Evolutionary conservation across 2,797 vertebrate genomes (phyloP).

Genomic region (Epinephelus awoara): DNA sequence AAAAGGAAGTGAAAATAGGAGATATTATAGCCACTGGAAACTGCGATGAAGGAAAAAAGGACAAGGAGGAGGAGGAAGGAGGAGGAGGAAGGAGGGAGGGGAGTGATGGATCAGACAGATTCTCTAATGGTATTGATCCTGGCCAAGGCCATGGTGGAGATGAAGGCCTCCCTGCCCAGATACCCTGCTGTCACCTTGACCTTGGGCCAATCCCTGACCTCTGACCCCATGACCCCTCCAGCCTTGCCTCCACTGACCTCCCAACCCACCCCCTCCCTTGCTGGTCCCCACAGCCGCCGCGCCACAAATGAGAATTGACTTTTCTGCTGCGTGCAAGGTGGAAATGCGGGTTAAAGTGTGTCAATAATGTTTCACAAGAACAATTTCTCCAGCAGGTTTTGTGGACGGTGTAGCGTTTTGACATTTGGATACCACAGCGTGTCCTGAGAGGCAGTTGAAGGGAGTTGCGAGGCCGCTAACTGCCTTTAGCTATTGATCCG

Average conservation of each 20-base stretch:
- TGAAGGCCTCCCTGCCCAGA: slow-evolving; percentile 86
- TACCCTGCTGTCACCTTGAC: slow-evolving; percentile 92
- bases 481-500: slow-evolving; percentile 93
- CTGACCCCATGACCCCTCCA: slow-evolving; percentile 63
- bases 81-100: slow-evolving; percentile 29
- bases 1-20: slow-evolving; percentile 62
- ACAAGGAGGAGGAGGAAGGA: neutral
- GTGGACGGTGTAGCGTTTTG: slow-evolving; percentile 89
- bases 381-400: slow-evolving; percentile 90
- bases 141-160: slow-evolving; percentile 89
- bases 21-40: slow-evolving; percentile 53
- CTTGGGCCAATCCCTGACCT: slow-evolving; percentile 88
- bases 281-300: slow-evolving; percentile 48
- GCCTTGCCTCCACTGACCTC: slow-evolving; percentile 63
- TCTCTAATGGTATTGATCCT: slow-evolving; percentile 92
- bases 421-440: slow-evolving; percentile 88
- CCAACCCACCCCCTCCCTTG: slow-evolving; percentile 1
- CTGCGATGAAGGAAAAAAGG: neutral
- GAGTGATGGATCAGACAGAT: slow-evolving; percentile 85
- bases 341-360: slow-evolving; percentile 95
- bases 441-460: slow-evolving; percentile 90
- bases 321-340: slow-evolving; percentile 79
- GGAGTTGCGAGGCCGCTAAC: slow-evolving; percentile 90
- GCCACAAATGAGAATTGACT: slow-evolving; percentile 93
- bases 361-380: slow-evolving; percentile 97